Conservation (phyloP, 2,797 vertebrate species). For the Pipistrellus kuhlii region DNA sequence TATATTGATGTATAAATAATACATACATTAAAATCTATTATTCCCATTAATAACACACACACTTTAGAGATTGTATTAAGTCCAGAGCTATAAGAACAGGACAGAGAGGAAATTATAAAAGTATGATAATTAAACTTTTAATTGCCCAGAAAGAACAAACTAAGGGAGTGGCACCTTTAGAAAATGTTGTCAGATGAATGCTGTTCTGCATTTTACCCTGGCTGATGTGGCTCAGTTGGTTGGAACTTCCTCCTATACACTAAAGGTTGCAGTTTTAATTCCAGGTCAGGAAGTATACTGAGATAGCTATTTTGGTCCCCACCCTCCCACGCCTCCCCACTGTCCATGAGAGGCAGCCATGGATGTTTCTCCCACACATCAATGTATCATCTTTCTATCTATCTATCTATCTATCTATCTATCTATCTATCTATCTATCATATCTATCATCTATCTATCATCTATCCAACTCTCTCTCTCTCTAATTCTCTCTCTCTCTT, state of each 20-base stretch:
- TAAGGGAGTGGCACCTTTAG: background rate
- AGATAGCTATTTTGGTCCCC: background rate
- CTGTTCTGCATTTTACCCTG: background rate
- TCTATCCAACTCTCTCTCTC: no score
- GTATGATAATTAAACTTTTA: background rate
- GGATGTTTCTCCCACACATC: background rate
- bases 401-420: no score
- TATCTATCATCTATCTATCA: no score
- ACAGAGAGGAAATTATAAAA: background rate
- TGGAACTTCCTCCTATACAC: background rate
- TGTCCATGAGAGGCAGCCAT: background rate
- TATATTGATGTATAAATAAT: conserved; percentile 55
- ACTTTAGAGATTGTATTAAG: background rate
- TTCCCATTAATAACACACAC: conserved; percentile 45
- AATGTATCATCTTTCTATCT: background rate
- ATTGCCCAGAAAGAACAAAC: background rate
- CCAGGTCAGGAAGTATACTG: background rate
- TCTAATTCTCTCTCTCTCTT: background rate
- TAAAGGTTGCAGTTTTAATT: background rate
- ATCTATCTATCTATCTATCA: no score
- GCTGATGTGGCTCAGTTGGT: background rate
- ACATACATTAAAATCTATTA: background rate
- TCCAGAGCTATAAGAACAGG: conserved; percentile 1
- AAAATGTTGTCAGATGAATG: background rate
- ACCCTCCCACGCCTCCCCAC: no score